phyloP scores from a whole-genome alignment of 2,797 vertebrate species.

The Vireo griseus region DNA sequence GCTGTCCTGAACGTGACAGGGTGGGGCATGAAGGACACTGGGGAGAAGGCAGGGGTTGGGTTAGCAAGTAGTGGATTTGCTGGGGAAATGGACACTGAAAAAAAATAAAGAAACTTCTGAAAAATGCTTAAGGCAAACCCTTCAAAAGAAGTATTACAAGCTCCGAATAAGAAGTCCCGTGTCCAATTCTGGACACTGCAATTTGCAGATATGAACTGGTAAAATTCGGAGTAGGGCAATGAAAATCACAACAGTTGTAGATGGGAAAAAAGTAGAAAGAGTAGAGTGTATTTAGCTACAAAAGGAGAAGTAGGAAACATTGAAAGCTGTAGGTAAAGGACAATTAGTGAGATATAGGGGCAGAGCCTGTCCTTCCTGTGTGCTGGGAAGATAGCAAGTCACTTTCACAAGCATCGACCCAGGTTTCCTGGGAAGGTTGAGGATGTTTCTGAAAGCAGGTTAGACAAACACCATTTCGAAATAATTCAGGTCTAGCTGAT shows the following conservation, averaged over 20 bases:
- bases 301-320: neutral
- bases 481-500: neutral
- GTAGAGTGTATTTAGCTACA: neutral
- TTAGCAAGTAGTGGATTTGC: neutral
- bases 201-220: neutral
- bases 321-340: neutral
- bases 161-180: neutral
- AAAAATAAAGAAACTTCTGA: neutral
- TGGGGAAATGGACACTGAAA: neutral
- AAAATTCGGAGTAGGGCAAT: neutral
- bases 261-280: neutral
- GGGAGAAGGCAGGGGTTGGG: neutral
- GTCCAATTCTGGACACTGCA: neutral
- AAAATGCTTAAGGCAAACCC: neutral
- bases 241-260: neutral
- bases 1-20: fast-evolving
- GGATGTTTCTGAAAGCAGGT: neutral
- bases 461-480: neutral
- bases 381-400: neutral
- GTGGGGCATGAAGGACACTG: fast-evolving
- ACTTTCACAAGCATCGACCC: fast-evolving
- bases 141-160: neutral
- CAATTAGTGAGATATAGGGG: neutral
- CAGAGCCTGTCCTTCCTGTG: neutral
- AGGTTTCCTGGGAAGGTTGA: neutral